Evolutionary conservation across 2,113 vertebrate genomes (phyloP).

Genomic region (Asarcornis scutulata): DNA sequence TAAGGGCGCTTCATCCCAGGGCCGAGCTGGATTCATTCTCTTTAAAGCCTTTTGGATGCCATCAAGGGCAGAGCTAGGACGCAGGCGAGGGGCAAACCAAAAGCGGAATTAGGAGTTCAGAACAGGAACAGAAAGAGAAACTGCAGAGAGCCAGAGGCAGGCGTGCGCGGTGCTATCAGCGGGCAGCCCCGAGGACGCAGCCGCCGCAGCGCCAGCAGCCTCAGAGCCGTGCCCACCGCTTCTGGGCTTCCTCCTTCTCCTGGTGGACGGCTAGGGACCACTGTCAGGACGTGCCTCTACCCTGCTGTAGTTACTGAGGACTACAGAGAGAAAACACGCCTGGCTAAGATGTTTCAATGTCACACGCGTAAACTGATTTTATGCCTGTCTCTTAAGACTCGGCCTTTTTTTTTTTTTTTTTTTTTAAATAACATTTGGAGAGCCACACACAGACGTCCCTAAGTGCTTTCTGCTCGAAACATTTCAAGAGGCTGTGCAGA

Average conservation of each 20-base stretch:
- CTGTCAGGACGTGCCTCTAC: background rate
- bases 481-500: background rate
- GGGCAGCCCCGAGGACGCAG: background rate
- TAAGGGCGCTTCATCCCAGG: background rate
- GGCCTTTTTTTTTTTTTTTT: background rate
- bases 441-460: background rate
- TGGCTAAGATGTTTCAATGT: background rate
- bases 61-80: background rate
- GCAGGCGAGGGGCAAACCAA: background rate
- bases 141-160: background rate
- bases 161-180: background rate
- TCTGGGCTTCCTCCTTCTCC: background rate
- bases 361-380: background rate
- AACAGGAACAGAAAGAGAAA: constrained; percentile 35
- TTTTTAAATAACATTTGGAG: background rate
- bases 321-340: background rate
- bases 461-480: background rate
- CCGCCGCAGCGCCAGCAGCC: background rate
- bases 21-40: background rate
- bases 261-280: background rate
- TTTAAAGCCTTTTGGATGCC: background rate
- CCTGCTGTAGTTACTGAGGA: background rate
- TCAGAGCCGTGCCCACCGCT: background rate
- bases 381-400: background rate
- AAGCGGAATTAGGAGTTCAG: background rate